Base-by-base conservation (phyloP, 1,140 invertebrate genomes). In the Cardiocondyla obscurior region DNA sequence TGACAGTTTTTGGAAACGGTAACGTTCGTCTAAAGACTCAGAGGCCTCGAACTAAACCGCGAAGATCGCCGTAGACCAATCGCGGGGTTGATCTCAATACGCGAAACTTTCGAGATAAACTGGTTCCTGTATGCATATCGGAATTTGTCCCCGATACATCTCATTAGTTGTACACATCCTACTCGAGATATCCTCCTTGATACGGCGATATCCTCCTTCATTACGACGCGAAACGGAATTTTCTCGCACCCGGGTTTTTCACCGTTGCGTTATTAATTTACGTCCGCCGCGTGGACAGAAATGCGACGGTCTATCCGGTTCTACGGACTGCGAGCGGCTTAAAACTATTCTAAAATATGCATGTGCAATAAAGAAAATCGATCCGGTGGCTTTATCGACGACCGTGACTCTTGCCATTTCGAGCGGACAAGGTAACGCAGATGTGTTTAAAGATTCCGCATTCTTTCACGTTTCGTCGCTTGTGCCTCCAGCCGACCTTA, bases 141-240 rank as follows among this genome's bases (percentile, higher is more conserved):
- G 89, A 90, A 91, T 91, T 89, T 88, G 89, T 90, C 87, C 90
- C 55, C 90, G 86, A 87, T 91, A 91, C 88, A 86, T 90, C 81
- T 90, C 87, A 90, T 90, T 90, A 89, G 72, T 85, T 90, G 30
- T 53, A 67, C 60, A 79, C 76, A 87, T 87, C 82, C 79, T 81
- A 82, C 84, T 60, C 2, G n/a, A 19, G 49, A n/a, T n/a, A n/a
- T n/a, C n/a, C n/a, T n/a, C n/a, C n/a, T n/a, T n/a, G n/a, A n/a
- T 62, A 62, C 19, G 53, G 42, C 70, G 72, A 58, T 85, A 81
- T 67, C 36, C 74, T 42, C 28, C 51, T 30, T 55, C 19, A 22
- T 53, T 42, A 22, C n/a, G n/a, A 16, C 22, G 14, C 16, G 12
- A 69, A 69, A 55, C n/a, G 19, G 33, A 39, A 19, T 42, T 69